Base-by-base conservation (phyloP, 2,888 invertebrate genomes). In the Pegoplata infirma region DNA sequence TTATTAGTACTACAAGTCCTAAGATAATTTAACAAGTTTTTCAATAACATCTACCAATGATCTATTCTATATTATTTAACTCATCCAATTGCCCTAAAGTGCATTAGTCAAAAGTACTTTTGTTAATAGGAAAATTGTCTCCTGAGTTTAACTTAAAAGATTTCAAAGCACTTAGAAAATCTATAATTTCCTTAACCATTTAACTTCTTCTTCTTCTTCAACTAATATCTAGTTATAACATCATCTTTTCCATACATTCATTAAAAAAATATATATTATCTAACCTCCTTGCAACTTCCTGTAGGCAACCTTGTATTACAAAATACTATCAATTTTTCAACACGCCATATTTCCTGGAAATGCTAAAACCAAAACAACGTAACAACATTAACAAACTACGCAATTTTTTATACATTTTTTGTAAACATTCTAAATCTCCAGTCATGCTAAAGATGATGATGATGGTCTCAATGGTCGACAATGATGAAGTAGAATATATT, bases 301-400 rank as follows among this genome's bases (percentile, higher is more conserved):
- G 75, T 67, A 67, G 59, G 23, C 75, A 74, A 67, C 61, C 56
- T 75, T 71, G 71, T 75, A 63, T 72, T 75, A 79, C 71, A 75
- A 75, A 75, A 71, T 61, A 28, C 61, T 66, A 59, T 66, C 58
- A 53, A 66, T 68, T 74, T 58, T 58, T 56, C n/a, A 71, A 76
- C 72, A 78, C 61, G 73, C 73, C 72, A 66, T 32, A 74, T 61
- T 79, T 79, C 79, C 75, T 56, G 79, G 75, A 75, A 79, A 53
- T 67, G 58, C 14, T 7, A 47, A 25, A 64, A 12, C 21, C 28
- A 71, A 36, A 72, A 67, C 58, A 49, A 51, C 44, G 55, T n/a
- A 47, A 25, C 10, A 49, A 56, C 2, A 14, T n/a, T 19, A 51
- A 51, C 17, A 64, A 44, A 78, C 68, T 64, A 64, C 71, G 59